Evolutionary conservation across 2,113 vertebrate species (phyloP).

Genomic region (Otolemur garnettii): DNA sequence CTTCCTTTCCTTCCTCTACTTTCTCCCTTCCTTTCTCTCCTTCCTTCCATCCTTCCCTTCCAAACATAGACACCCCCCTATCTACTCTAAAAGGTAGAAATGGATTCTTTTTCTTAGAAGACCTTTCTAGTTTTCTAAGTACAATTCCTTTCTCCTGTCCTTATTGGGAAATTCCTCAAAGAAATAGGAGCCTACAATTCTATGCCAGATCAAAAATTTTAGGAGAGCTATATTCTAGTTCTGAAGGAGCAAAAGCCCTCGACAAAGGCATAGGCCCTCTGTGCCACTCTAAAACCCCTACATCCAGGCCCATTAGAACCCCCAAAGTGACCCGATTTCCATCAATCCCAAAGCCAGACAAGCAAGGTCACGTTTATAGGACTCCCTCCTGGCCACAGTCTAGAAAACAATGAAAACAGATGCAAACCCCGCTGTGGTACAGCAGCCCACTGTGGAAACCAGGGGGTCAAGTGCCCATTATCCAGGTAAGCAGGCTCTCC

Average conservation of each 20-base stretch:
- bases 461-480: conserved; percentile 81
- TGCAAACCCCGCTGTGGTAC: conserved; percentile 68
- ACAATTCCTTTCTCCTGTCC: not conserved
- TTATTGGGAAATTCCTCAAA: not conserved
- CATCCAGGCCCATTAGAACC: conserved; percentile 68
- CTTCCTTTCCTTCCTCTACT: not conserved
- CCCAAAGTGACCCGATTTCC: conserved; percentile 74
- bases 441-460: conserved; percentile 68
- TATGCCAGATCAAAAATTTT: not conserved
- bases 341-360: conserved; percentile 68
- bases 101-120: not conserved
- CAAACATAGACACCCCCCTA: not conserved
- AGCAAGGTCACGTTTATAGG: conserved; percentile 71
- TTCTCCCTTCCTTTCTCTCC: not conserved
- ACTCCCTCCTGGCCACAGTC: conserved; percentile 48
- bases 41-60: not conserved
- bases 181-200: conserved; percentile 64
- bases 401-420: conserved; percentile 71
- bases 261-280: not conserved
- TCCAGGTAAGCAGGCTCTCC: conserved; percentile 73
- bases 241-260: conserved; percentile 30
- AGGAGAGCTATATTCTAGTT: not conserved
- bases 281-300: conserved; percentile 44
- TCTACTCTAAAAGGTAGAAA: not conserved
- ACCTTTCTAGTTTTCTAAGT: not conserved